A percentile compares a stretch with the other conserved stretches of the same genome.
These are phyloP conservation scores for Fringilla coelebs DNA, from an alignment of 2,797 vertebrate species.

Conservation along the genomic window DNA sequence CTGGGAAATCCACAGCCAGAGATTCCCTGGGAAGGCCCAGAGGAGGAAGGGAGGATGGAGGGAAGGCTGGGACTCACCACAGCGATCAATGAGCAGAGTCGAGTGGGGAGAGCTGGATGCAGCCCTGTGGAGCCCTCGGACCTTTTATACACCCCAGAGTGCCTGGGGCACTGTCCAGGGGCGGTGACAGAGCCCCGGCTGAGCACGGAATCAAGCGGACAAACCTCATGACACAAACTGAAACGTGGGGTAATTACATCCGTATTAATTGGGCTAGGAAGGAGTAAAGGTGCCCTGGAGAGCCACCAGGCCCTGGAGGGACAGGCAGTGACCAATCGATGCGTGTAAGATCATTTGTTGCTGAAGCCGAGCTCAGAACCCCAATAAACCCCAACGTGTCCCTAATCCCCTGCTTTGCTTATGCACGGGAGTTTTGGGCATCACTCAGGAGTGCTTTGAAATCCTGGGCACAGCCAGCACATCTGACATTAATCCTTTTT, in stretches of 20 bases:
- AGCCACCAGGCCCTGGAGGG: too few relatives aligned
- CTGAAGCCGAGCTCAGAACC: neutral
- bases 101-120: neutral
- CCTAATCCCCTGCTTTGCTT: neutral
- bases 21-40: neutral
- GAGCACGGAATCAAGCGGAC: accelerated
- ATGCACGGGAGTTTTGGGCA: neutral
- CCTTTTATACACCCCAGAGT: neutral
- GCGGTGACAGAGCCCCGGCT: neutral
- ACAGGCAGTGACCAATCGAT: neutral
- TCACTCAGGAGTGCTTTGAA: neutral
- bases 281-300: neutral
- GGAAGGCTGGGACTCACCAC: neutral
- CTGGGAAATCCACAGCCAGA: too few relatives aligned
- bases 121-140: neutral
- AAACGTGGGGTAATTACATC: accelerated
- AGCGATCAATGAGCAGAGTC: neutral
- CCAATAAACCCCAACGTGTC: neutral
- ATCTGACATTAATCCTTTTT: neutral
- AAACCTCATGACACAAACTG: neutral
- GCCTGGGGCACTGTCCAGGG: neutral
- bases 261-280: neutral
- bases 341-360: too few relatives aligned
- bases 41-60: neutral
- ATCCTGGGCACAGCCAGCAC: neutral